A percentile compares a stretch with the other conserved stretches of the same genome.
Evolutionary conservation across 2,113 vertebrate genomes (phyloP).

Genomic region (Macroglossus sobrinus): DNA sequence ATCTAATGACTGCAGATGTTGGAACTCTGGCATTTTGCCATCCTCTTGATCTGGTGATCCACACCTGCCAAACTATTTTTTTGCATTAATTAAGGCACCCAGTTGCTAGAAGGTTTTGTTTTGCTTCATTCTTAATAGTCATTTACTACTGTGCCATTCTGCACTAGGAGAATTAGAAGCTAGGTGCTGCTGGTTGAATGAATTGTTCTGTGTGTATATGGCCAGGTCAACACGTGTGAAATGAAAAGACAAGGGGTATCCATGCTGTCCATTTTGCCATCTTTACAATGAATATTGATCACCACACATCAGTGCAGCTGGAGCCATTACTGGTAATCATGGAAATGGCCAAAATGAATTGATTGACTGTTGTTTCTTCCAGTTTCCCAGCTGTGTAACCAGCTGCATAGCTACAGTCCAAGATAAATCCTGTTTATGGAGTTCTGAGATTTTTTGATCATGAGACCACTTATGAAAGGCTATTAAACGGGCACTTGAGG

Average conservation of each 20-base stretch:
- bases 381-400: conserved; percentile 61
- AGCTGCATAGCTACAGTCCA: conserved; percentile 53
- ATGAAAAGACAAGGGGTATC: conserved; percentile 42
- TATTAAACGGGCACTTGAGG: background rate
- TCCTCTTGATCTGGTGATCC: background rate
- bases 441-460: conserved; percentile 38
- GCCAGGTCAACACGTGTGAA: conserved; percentile 34
- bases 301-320: conserved; percentile 54
- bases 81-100: background rate
- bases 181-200: conserved; percentile 31
- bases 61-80: background rate
- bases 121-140: background rate
- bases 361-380: conserved; percentile 30
- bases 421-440: conserved; percentile 47
- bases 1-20: background rate
- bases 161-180: background rate
- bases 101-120: background rate
- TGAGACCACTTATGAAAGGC: background rate
- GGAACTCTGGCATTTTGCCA: background rate
- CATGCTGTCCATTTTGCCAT: conserved; percentile 29
- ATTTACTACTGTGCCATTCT: conserved; percentile 5
- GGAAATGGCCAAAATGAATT: conserved; percentile 57
- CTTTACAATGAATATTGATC: conserved; percentile 71
- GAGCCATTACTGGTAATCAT: conserved; percentile 64
- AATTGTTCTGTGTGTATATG: background rate